Base-by-base conservation (phyloP, 2,113 vertebrate genomes). In the Drymodes brunneopygia region DNA sequence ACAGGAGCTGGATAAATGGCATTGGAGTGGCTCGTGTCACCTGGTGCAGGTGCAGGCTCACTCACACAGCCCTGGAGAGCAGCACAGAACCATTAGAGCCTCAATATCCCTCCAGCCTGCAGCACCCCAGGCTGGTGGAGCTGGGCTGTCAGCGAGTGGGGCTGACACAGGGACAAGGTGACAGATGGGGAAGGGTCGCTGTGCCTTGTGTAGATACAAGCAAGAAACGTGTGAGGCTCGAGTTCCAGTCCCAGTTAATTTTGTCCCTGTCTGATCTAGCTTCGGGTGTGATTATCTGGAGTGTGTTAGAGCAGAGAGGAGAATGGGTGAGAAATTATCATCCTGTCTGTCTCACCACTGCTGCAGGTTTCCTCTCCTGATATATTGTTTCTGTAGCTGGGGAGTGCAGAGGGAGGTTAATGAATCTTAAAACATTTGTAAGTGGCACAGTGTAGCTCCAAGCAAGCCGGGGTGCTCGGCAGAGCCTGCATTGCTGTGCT, bases 351-450 rank as follows among this genome's bases (percentile, higher is more conserved):
- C 94, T 92, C 7, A 2, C 74, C 51, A 44, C 83, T 90, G 83
- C 92, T 74, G 88, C 94, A 65, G 79, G 81, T 97, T 94, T 82
- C 62, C 66, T 65, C 27, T 29, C 85, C 95, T 95, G 95, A 94
- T 93, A 75, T 72, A 93, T 88, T 86, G 92, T 86, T 90, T 72
- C 62, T 57, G 53, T 33, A 61, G 79, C 21, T 88, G 81, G 81
- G 71, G 74, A 93, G 94, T 80, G 78, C 73, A 42, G 78, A 79
- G 86, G 79, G 50, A 93, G 92, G 92, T 95, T 94, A 93, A 96
- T 90, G 94, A 97, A 96, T 93, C 95, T 97, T 92, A 62, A 87
- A 96, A 51, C 83, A 69, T 86, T 83, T 90, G 44, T 84, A 77
- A 92, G 93, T 86, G 93, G 93, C 96, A 61, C 51, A 4, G 44